phyloP scores from a whole-genome alignment of 2,113 vertebrate species.

The Sciurus niger region DNA sequence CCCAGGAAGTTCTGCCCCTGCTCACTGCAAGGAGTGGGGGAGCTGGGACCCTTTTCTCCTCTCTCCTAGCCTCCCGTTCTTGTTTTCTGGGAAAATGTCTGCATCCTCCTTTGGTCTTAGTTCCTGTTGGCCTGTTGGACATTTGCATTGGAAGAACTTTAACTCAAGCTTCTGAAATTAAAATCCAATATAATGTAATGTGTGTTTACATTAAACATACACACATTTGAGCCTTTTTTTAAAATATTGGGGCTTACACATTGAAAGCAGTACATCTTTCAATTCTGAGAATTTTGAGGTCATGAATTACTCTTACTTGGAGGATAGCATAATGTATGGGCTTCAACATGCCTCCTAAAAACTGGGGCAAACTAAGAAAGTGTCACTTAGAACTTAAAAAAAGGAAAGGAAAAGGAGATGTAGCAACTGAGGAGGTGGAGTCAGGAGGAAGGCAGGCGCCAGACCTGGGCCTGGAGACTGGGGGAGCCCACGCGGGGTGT shows the following conservation, averaged over 20 bases:
- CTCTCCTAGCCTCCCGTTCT: background rate
- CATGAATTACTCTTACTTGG: too few relatives aligned
- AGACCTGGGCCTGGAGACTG: too few relatives aligned
- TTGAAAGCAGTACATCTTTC: background rate
- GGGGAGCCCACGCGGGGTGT: fast-evolving
- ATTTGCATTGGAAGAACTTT: background rate
- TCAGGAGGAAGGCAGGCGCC: background rate
- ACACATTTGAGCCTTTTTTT: background rate
- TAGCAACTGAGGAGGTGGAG: fast-evolving
- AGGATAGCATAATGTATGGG: fast-evolving
- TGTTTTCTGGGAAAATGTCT: background rate
- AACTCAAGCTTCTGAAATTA: background rate
- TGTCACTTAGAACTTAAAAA: background rate
- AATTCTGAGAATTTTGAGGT: background rate
- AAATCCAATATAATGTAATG: background rate
- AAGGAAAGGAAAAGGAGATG: background rate
- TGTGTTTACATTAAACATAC: background rate
- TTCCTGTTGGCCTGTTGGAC: fast-evolving
- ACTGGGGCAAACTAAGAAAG: background rate
- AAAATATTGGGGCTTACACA: fast-evolving
- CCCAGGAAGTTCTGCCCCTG: fast-evolving
- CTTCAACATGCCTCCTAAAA: background rate
- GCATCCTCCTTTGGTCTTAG: too few relatives aligned
- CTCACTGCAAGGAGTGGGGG: background rate
- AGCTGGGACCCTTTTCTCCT: too few relatives aligned